These are phyloP conservation scores for Gallinago undulata DNA, from an alignment of 2,113 vertebrate species.

Conservation along the genomic window DNA sequence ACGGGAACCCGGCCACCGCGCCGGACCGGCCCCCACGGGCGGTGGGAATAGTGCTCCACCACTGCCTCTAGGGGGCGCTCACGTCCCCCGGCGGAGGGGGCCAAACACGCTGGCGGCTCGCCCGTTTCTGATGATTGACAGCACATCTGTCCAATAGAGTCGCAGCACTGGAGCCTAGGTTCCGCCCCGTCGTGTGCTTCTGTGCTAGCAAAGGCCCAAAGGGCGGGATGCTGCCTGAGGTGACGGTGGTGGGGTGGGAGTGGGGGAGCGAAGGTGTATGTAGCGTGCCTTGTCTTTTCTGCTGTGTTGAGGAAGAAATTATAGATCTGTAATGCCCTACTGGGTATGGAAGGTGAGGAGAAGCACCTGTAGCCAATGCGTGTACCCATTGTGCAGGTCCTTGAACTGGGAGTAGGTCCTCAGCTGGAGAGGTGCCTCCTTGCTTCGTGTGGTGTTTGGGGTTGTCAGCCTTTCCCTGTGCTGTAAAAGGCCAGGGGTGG, in stretches of 20 bases:
- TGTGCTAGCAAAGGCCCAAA: rapidly evolving
- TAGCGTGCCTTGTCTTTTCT: rapidly evolving
- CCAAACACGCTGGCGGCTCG: rapidly evolving
- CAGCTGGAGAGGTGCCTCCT: background rate
- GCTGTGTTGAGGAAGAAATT: rapidly evolving
- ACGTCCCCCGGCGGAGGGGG: rapidly evolving
- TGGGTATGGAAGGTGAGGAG: too few relatives aligned
- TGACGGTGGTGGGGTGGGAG: rapidly evolving
- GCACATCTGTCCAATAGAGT: rapidly evolving
- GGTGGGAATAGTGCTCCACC: too few relatives aligned
- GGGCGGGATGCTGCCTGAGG: rapidly evolving
- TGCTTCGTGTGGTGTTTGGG: rapidly evolving
- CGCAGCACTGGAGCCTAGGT: rapidly evolving
- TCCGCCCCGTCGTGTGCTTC: background rate
- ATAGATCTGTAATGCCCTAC: rapidly evolving
- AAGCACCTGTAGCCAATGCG: rapidly evolving
- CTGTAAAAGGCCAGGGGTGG: background rate
- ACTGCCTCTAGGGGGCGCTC: background rate
- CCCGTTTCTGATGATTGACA: background rate
- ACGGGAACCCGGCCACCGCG: background rate
- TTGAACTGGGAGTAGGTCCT: background rate
- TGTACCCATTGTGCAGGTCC: rapidly evolving
- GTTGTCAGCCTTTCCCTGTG: rapidly evolving
- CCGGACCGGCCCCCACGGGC: background rate
- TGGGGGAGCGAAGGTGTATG: rapidly evolving